Evolutionary conservation across 2,888 invertebrate species (phyloP).

Genomic region (Sinodicranocentrus sp.): DNA sequence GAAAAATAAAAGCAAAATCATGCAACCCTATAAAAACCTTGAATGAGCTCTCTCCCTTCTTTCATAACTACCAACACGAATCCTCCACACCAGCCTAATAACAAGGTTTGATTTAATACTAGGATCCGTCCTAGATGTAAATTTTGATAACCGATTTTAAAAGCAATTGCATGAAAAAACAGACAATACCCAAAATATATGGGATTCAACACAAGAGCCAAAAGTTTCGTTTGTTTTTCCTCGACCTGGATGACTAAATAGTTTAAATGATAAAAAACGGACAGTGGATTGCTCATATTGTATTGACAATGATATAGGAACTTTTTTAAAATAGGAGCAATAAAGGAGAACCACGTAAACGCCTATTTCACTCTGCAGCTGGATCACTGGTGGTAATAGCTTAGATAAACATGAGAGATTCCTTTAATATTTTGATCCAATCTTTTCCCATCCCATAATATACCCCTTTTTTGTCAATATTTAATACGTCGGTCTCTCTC

Average conservation of each 20-base stretch:
- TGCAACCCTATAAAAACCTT: too few species aligned
- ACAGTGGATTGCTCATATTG: too few species aligned
- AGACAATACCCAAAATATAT: slow-evolving; percentile 19
- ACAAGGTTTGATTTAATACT: slow-evolving; percentile 47
- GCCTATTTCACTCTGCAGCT: background rate
- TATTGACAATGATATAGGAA: too few species aligned
- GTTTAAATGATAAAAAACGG: too few species aligned
- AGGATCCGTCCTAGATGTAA: slow-evolving; percentile 20
- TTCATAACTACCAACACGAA: too few species aligned
- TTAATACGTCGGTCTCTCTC: too few species aligned
- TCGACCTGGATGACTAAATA: background rate
- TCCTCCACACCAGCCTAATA: too few species aligned
- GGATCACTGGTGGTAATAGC: slow-evolving; percentile 31
- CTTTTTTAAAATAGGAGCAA: too few species aligned
- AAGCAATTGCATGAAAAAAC: too few species aligned
- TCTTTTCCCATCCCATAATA: slow-evolving; percentile 44
- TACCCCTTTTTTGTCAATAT: too few species aligned
- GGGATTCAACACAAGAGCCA: background rate
- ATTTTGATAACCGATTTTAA: slow-evolving; percentile 58
- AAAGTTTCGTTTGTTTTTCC: slow-evolving; percentile 21
- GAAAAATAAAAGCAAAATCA: slow-evolving; percentile 25
- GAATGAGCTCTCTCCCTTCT: too few species aligned
- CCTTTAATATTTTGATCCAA: slow-evolving; percentile 63
- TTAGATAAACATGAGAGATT: slow-evolving; percentile 58
- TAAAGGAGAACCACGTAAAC: too few species aligned